A percentile compares a stretch with the other conserved stretches of the same genome.
phyloP scores from a whole-genome alignment of 2,797 vertebrate species.

The Chelidonichthys spinosus region DNA sequence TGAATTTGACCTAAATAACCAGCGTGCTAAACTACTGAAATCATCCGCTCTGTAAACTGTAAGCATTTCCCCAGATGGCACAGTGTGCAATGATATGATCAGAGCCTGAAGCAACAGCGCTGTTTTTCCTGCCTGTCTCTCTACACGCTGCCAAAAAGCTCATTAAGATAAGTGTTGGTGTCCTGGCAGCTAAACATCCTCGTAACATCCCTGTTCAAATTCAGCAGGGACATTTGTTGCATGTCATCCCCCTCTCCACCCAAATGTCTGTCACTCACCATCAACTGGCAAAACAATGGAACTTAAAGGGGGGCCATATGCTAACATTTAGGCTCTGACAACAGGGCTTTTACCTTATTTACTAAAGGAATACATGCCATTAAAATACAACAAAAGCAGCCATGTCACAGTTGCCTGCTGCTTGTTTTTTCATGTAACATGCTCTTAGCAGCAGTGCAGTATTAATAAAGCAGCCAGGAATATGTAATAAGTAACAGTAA shows the following conservation, averaged over 20 bases:
- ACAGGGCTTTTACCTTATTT: neutral
- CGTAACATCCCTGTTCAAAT: constrained; percentile 1
- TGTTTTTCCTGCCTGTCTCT: constrained; percentile 21
- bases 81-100: constrained; percentile 22
- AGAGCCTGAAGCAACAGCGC: constrained; percentile 29
- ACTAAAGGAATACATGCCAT: neutral
- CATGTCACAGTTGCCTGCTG: neutral
- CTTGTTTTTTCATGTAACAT: neutral
- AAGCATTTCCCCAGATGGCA: constrained; percentile 26
- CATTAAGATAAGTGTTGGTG: constrained; percentile 43
- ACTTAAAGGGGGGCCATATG: neutral
- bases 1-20: constrained; percentile 2
- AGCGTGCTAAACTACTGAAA: constrained; percentile 8
- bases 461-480: neutral
- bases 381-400: neutral
- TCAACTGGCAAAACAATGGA: neutral
- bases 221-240: neutral
- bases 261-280: neutral
- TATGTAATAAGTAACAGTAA: neutral
- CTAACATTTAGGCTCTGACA: neutral
- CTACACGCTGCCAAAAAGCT: constrained; percentile 28
- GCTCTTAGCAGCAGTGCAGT: neutral
- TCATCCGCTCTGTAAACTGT: constrained; percentile 13
- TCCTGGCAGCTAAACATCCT: constrained; percentile 14
- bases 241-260: neutral